A percentile compares a stretch with the other conserved stretches of the same genome.
Conservation (phyloP, 2,113 vertebrate genomes). For the Podilymbus podiceps region DNA sequence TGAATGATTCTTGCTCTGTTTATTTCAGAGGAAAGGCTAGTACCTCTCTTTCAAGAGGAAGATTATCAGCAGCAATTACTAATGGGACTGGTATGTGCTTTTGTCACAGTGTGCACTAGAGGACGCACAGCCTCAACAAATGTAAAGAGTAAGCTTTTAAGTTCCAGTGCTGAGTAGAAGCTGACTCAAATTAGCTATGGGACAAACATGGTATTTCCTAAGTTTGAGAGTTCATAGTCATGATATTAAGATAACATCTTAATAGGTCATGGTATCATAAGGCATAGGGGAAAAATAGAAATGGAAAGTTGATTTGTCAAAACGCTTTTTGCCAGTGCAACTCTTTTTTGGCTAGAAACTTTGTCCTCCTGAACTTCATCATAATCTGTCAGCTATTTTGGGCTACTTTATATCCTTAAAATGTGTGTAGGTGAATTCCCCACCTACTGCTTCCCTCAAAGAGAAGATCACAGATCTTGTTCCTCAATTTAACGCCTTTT, state of each 20-base stretch:
- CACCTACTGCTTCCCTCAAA: neutral
- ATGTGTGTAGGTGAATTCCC: neutral
- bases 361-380: neutral
- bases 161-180: neutral
- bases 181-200: neutral
- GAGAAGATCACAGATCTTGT: neutral
- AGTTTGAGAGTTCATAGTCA: neutral
- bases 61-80: slow-evolving; percentile 86
- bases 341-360: neutral
- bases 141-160: neutral
- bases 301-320: neutral
- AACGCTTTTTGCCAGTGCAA: neutral
- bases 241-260: neutral
- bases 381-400: neutral
- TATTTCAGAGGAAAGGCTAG: slow-evolving; percentile 82
- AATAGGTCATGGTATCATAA: neutral
- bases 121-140: neutral
- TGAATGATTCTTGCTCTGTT: neutral
- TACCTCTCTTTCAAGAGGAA: slow-evolving; percentile 91
- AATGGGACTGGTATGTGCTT: slow-evolving; percentile 85
- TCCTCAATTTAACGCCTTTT: neutral
- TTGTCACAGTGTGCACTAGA: neutral
- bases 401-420: neutral
- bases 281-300: neutral
- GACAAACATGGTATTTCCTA: neutral